A percentile compares a stretch with the other conserved stretches of the same genome.
phyloP scores from a whole-genome alignment of 2,797 vertebrate genomes.

The Malacoraja senta region DNA sequence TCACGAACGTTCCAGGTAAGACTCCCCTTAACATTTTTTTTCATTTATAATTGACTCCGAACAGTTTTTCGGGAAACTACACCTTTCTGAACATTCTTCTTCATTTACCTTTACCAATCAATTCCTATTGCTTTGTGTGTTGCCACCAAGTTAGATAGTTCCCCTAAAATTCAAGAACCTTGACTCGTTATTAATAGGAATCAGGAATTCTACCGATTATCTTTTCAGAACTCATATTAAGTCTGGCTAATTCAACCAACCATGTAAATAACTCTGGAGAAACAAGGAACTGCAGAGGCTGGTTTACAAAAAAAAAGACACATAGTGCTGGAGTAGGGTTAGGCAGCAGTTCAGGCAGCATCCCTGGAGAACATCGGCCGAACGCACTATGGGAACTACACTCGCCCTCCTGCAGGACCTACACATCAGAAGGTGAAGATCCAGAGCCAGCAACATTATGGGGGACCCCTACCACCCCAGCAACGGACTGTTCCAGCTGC shows the following conservation, averaged over 20 bases:
- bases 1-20: neutral
- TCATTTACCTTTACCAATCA: neutral
- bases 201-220: neutral
- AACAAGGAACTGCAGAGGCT: too few relatives aligned
- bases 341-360: too few relatives aligned
- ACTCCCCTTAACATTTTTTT: neutral
- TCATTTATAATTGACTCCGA: neutral
- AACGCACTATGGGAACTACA: too few relatives aligned
- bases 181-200: neutral
- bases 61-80: neutral
- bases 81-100: neutral
- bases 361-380: too few relatives aligned
- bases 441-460: too few relatives aligned
- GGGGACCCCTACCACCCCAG: too few relatives aligned
- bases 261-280: neutral
- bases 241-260: neutral
- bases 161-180: neutral
- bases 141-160: neutral
- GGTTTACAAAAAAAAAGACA: too few relatives aligned
- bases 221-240: neutral
- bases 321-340: too few relatives aligned
- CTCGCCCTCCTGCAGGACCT: too few relatives aligned
- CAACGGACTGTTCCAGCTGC: too few relatives aligned
- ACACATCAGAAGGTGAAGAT: too few relatives aligned
- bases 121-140: neutral